A percentile compares a stretch with the other conserved stretches of the same genome.
Evolutionary conservation across 2,113 vertebrate species (phyloP).

Genomic region (Alces alces): DNA sequence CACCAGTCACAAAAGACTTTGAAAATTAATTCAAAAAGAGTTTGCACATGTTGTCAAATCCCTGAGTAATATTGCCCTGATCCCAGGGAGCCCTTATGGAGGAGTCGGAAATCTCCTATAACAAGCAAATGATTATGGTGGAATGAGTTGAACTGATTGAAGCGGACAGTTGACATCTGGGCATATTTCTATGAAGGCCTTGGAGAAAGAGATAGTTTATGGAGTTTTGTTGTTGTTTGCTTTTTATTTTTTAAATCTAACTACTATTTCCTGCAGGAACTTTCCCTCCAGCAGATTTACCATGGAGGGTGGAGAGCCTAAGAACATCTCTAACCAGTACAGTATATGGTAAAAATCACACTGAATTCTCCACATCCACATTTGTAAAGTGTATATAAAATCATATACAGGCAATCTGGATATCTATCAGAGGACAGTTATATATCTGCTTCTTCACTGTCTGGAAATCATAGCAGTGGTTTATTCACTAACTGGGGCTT

Average conservation of each 20-base stretch:
- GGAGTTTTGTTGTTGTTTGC: neutral
- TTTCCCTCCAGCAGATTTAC: neutral
- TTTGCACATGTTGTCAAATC: slow-evolving; percentile 71
- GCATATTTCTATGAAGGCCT: neutral
- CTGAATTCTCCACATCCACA: neutral
- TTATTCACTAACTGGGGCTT: neutral
- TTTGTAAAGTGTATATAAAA: neutral
- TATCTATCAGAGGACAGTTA: neutral
- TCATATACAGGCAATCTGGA: neutral
- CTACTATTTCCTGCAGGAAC: neutral
- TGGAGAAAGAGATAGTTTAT: neutral
- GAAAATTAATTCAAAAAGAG: slow-evolving; percentile 73
- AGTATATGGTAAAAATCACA: neutral
- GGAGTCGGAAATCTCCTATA: slow-evolving; percentile 58
- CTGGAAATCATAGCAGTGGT: neutral
- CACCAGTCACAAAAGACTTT: slow-evolving; percentile 68
- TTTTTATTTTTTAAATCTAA: neutral
- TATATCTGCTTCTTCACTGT: neutral
- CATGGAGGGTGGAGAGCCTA: neutral
- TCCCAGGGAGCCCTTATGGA: slow-evolving; percentile 36
- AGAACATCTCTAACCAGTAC: neutral
- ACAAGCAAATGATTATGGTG: slow-evolving; percentile 57
- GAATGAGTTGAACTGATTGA: slow-evolving; percentile 42
- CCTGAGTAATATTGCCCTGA: slow-evolving; percentile 55
- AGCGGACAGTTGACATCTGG: slow-evolving; percentile 62